phyloP scores from a whole-genome alignment of 2,888 invertebrate species.

The Idaea dimidiata region DNA sequence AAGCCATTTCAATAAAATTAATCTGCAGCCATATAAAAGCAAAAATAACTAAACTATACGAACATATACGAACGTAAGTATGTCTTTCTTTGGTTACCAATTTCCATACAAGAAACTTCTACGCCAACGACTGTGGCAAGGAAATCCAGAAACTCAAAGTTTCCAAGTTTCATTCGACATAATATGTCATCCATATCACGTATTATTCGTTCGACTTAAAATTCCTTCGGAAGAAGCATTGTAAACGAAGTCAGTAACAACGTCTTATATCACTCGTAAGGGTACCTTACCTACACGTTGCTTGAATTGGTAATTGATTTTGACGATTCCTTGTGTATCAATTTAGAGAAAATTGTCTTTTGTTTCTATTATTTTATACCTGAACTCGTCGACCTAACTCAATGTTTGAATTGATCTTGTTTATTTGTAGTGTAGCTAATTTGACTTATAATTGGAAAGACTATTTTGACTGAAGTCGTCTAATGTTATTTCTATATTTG shows the following conservation, averaged over 20 bases:
- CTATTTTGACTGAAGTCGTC: too few relatives aligned
- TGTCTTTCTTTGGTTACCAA: not conserved
- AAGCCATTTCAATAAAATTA: too few relatives aligned
- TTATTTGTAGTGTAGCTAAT: too few relatives aligned
- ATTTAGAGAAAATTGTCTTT: slow-evolving; percentile 3
- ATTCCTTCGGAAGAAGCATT: slow-evolving; percentile 68
- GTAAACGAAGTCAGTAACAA: slow-evolving; percentile 62
- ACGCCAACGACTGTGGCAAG: not conserved
- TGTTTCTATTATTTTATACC: not conserved
- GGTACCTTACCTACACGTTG: slow-evolving; percentile 22
- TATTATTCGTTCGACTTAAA: slow-evolving; percentile 62
- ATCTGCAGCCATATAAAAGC: too few relatives aligned
- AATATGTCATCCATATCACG: slow-evolving; percentile 59
- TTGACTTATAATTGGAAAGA: too few relatives aligned
- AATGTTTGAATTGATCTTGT: too few relatives aligned
- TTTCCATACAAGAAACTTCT: not conserved
- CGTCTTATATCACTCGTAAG: slow-evolving; percentile 44
- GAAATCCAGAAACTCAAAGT: not conserved
- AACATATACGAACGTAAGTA: too few relatives aligned
- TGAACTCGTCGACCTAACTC: too few relatives aligned
- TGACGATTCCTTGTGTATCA: slow-evolving; percentile 5
- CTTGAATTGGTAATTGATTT: slow-evolving; percentile 30
- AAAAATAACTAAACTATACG: too few relatives aligned
- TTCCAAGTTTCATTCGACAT: slow-evolving; percentile 17
- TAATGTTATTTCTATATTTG: too few relatives aligned